phyloP scores from a whole-genome alignment of 23 tunicate genomes.

The Corella eumyota region DNA sequence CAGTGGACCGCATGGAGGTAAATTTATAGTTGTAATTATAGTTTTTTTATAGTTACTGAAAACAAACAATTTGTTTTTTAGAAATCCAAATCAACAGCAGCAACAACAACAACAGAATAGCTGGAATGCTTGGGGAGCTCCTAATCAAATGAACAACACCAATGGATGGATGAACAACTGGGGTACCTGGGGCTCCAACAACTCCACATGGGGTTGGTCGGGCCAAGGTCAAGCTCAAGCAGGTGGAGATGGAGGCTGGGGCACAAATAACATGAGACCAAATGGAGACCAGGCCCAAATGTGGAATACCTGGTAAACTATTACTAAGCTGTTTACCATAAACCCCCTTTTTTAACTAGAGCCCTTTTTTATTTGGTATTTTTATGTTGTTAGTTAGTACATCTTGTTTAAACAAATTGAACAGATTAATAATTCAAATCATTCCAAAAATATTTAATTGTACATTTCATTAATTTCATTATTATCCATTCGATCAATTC shows the following conservation, averaged over 20 bases:
- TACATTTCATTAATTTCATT: no score
- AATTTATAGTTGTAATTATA: no score
- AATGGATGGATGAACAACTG: slow-evolving; percentile 42
- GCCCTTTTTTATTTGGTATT: no score
- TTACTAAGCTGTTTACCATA: no score
- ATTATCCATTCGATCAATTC: no score
- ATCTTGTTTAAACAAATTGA: no score
- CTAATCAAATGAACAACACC: slow-evolving; percentile 12
- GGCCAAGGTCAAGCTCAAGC: slow-evolving; percentile 34
- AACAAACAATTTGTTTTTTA: slow-evolving; percentile 1
- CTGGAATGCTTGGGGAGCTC: slow-evolving; percentile 66
- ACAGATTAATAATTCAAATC: no score
- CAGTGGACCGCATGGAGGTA: slow-evolving; percentile 64
- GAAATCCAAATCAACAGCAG: slow-evolving; percentile 16
- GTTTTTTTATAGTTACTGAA: no score
- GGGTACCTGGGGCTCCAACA: slow-evolving; percentile 30
- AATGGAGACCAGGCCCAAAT: slow-evolving; percentile 31
- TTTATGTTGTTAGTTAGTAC: no score
- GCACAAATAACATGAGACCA: slow-evolving; percentile 5
- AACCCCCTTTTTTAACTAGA: no score
- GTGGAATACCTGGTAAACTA: slow-evolving; percentile 51
- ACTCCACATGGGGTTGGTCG: slow-evolving; percentile 76
- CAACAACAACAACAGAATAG: slow-evolving; percentile 41
- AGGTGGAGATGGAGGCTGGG: slow-evolving; percentile 65
- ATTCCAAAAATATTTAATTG: no score